Evolutionary conservation across 1,140 invertebrate species (phyloP).

Genomic region (Cydia amplana): DNA sequence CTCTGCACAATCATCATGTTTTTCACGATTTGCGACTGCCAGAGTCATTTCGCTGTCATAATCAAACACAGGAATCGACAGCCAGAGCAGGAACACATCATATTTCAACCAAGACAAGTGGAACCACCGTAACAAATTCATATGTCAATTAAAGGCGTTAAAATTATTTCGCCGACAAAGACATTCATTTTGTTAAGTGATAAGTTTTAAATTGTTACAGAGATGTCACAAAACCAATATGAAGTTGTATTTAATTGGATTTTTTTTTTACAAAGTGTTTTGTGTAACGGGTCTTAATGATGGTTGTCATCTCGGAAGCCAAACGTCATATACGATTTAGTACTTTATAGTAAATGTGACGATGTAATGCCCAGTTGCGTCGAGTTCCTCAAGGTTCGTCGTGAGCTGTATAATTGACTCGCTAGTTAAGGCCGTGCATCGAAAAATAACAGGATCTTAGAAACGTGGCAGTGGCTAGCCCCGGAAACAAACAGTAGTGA

Average conservation of each 20-base stretch:
- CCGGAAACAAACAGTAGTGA: too few relatives aligned
- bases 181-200: not conserved
- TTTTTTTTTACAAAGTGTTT: not conserved
- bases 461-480: too few relatives aligned
- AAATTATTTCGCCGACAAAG: not conserved
- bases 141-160: not conserved
- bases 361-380: not conserved
- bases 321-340: not conserved
- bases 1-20: not conserved
- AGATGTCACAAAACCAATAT: slow-evolving; percentile 3
- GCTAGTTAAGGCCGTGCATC: not conserved
- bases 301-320: not conserved
- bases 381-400: not conserved
- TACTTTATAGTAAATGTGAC: not conserved
- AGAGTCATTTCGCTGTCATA: not conserved
- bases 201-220: not conserved
- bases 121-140: too few relatives aligned
- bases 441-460: too few relatives aligned
- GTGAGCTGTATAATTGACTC: not conserved
- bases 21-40: not conserved
- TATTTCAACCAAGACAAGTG: not conserved
- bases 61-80: not conserved
- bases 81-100: not conserved
- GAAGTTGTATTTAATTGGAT: not conserved
- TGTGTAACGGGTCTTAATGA: not conserved